Percentiles rank a stretch among this genome's conserved stretches.
phyloP scores from a whole-genome alignment of 2,113 vertebrate species.

The Etia nguti region DNA sequence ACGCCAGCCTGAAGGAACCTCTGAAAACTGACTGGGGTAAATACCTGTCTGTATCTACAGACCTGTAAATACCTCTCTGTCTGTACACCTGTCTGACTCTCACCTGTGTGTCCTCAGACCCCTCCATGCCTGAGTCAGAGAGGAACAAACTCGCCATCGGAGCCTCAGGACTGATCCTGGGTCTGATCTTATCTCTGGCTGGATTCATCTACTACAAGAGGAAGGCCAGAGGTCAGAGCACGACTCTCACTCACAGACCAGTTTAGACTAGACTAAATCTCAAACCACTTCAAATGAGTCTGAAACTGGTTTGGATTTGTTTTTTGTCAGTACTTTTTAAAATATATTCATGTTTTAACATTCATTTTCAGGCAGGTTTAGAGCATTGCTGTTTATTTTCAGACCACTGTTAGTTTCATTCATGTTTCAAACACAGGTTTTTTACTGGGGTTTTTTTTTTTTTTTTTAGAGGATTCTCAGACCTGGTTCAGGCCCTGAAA shows the following conservation, averaged over 20 bases:
- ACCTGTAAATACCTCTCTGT: neutral
- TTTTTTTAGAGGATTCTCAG: too few relatives aligned
- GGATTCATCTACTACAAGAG: slow-evolving; percentile 29
- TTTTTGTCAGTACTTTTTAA: too few relatives aligned
- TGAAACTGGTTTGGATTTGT: neutral
- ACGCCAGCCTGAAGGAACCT: slow-evolving; percentile 25
- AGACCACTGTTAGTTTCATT: accelerated
- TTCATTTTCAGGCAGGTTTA: too few relatives aligned
- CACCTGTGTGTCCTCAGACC: neutral
- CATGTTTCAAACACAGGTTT: accelerated
- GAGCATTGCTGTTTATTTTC: neutral
- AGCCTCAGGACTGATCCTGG: slow-evolving; percentile 49
- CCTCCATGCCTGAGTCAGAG: slow-evolving; percentile 39
- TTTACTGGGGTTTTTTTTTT: accelerated
- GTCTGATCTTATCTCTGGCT: slow-evolving; percentile 52
- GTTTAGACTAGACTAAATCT: accelerated
- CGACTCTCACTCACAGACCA: neutral
- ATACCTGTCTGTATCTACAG: neutral
- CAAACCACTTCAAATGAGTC: accelerated
- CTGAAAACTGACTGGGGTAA: slow-evolving; percentile 10
- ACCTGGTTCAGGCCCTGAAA: neutral
- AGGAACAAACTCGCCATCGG: slow-evolving; percentile 41
- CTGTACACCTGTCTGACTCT: neutral
- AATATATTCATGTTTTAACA: too few relatives aligned
- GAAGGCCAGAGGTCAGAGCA: neutral